Percentiles rank a stretch among this genome's conserved stretches.
Conservation (phyloP, 2,113 vertebrate species). For the Lamprotornis superbus region DNA sequence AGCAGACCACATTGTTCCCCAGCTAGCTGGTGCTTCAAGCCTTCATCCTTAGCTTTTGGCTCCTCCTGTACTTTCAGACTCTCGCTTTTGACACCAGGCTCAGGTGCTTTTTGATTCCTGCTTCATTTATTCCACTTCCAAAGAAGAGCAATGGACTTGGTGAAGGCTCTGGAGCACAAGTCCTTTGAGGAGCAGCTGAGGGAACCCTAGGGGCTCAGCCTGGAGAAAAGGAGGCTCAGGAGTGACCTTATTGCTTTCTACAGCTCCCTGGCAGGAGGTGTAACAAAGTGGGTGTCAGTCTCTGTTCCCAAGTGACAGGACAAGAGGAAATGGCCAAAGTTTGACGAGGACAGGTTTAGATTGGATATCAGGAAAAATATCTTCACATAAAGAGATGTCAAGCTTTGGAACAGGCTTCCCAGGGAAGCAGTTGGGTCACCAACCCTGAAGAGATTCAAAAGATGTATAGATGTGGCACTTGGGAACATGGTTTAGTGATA, state of each 20-base stretch:
- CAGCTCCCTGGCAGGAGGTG: background rate
- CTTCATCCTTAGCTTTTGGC: background rate
- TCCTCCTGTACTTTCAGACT: background rate
- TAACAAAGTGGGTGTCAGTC: background rate
- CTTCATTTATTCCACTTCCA: background rate
- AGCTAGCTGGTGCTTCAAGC: background rate
- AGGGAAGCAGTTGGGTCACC: background rate
- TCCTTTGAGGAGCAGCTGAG: background rate
- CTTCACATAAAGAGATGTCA: no score
- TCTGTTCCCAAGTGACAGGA: background rate
- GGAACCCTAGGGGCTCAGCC: background rate
- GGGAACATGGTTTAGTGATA: background rate
- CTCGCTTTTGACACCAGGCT: background rate
- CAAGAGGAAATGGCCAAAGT: background rate
- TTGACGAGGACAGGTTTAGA: background rate
- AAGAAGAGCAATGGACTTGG: background rate
- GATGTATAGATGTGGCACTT: background rate
- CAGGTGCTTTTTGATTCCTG: background rate
- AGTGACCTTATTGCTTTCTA: background rate
- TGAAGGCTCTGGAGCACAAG: background rate
- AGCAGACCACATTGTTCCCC: background rate
- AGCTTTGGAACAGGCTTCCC: background rate
- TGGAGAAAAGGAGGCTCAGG: background rate
- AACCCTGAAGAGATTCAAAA: background rate
- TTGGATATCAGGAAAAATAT: background rate